Evolutionary conservation across 2,888 invertebrate species (phyloP), one percentile per base, ranked within the genome.

Genomic region (Drosophila anomelani): DNA sequence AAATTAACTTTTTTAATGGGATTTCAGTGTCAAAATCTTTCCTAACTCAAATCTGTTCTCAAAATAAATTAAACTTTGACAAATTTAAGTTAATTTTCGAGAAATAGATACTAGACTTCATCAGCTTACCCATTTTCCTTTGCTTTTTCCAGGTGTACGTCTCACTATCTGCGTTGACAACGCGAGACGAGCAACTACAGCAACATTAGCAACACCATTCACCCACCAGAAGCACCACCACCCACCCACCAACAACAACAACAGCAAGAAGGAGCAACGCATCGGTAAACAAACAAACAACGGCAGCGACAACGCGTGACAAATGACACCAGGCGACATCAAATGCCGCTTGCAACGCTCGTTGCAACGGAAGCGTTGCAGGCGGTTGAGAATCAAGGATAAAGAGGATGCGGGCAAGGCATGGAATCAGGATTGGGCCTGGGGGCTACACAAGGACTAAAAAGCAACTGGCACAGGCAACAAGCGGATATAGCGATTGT

Each of bases 401-500:
- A 34, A 7, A 10, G 49, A 10, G 49, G 38, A 49, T 49, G 39
- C 34, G 43, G 58, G 47, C 36, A 15, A 60, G 43, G 32, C 46
- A 36, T 53, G 29, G 36, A 9, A 51, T 23, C 51, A 15, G 51
- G 36, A 53, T 36, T 36, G 15, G 36, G 34, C 51, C 36, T 15
- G 36, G 44, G 44, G 56, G 32, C n/a, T 10, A 13, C 34, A 23
- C 43, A 32, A 57, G 60, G 57, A 34, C 60, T 43, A 17, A 56
- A 41, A n/a, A 41, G 51, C 46, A 56, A 73, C 46, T 58, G 67
- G 74, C 39, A 51, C 39, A 53, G 46, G 60, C 62, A 56, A 47
- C 81, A 81, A 88, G 85, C 85, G 88, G 88, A 85, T 85, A 74
- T 78, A 77, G 81, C 83, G 78, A 85, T 88, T 85, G 85, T 85